Conservation (phyloP, 2,888 invertebrate species). For the Danaus chrysippus region DNA sequence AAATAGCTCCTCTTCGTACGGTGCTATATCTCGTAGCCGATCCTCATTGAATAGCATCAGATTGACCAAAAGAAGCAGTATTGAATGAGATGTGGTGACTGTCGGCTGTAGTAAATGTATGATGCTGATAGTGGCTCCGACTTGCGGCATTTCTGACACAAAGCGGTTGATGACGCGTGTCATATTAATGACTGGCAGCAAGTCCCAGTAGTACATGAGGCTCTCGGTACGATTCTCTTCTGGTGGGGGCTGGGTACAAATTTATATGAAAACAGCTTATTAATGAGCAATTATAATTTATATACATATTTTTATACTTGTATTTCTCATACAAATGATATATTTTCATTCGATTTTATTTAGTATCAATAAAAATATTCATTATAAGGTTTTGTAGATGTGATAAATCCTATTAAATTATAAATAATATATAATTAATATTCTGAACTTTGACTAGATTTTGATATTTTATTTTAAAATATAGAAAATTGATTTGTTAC, state of each 20-base stretch:
- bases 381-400: too few species aligned
- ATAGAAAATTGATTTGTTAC: slow-evolving; percentile 37
- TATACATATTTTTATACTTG: too few species aligned
- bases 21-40: slow-evolving; percentile 48
- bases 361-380: too few species aligned
- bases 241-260: slow-evolving; percentile 46
- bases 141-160: slow-evolving; percentile 45
- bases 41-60: slow-evolving; percentile 56
- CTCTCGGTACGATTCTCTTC: slow-evolving; percentile 57
- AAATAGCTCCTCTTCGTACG: slow-evolving; percentile 56
- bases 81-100: slow-evolving; percentile 42
- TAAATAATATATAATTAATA: too few species aligned
- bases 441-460: not conserved
- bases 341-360: too few species aligned
- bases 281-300: too few species aligned
- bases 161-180: slow-evolving; percentile 57
- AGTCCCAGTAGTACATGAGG: slow-evolving; percentile 58
- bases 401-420: too few species aligned
- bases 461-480: not conserved
- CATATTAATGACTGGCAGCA: slow-evolving; percentile 63
- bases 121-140: slow-evolving; percentile 41
- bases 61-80: slow-evolving; percentile 55
- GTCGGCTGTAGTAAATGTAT: slow-evolving; percentile 59
- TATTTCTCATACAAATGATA: too few species aligned
- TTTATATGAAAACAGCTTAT: not conserved